Evolutionary conservation across 2,888 invertebrate genomes (phyloP), one percentile per base, ranked within the genome.

Genomic region (Leptinotarsa juncta): DNA sequence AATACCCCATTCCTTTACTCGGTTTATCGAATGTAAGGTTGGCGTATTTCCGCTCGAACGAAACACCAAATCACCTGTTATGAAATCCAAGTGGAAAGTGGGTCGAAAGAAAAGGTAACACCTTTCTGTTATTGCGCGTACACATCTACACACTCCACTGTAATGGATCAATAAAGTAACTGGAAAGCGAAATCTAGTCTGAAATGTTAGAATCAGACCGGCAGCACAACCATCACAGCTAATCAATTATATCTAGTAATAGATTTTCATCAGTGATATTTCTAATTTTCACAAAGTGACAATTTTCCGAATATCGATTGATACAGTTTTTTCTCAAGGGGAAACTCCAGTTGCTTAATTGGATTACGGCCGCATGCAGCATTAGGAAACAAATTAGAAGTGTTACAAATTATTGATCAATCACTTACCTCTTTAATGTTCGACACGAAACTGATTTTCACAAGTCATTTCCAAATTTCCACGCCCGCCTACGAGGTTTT

Each of bases 401-500:
- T 42, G 10, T 42, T 42, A 42, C 3, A 42, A 12, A n/a, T 2
- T n/a, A 32, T 10, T 5, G 42, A 42, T n/a, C 26, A 10, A 42
- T n/a, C n/a, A 74, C 74, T 74, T 55, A 74, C 74, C 71, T 53
- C 23, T 65, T 14, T 42, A 48, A 57, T 71, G 62, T 55, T 68
- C 42, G 48, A n/a, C 10, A 23, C 50, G 18, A 65, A 20, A 74
- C 74, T 74, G 68, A 62, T 67, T 68, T 71, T 62, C 70, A 74
- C 67, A 53, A 26, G 53, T 42, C 55, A 65, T 71, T 74, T 74
- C 74, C 60, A 20, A 66, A 68, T 71, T 74, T 71, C 67, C 74
- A 71, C 74, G 53, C 74, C 74, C 73, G 73, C 55, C 65, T 71
- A 71, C 67, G 65, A 68, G 68, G 62, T 62, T 68, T 67, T 57